Evolutionary conservation across 2,113 vertebrate genomes (phyloP), one percentile per base, ranked within the genome.

Genomic region (Brachirus orientalis): DNA sequence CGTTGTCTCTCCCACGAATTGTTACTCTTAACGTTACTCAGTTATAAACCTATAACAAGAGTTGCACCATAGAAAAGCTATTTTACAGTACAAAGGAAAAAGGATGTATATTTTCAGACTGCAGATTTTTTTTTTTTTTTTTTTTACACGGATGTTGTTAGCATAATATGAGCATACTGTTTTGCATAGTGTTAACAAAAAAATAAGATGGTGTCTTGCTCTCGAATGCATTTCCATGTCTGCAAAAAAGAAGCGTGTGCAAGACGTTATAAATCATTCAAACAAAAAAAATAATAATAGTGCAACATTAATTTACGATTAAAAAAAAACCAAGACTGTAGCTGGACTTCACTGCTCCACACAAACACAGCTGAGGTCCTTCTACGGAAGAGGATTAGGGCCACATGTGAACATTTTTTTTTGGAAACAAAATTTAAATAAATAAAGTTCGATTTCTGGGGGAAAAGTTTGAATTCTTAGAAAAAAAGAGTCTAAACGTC

Each of bases 51-150:
- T 80, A 70, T 79, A 81, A 81, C 68, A 70, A 72, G 64, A 80
- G 64, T 69, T 75, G 77, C 82, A 85, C 70, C 77, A 83, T 75
- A 85, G 72, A 86, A 88, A 90, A 84, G 82, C 79, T 91, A 92
- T 92, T 93, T 93, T 93, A 90, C 88, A 79, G 85, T 89, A 85
- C 69, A 87, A 84, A 89, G 85, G 85, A 86, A 87, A 86, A 86
- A 86, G 90, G 88, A 88, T 92, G 92, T 93, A 93, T 94, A 92
- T 93, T 93, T 93, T 93, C 86, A 90, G 85, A 90, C 76, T 86
- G 90, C 88, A 90, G 79, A 77, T 76, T 87, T 92, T 91, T 47
- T 44, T 92, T 92, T 90, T 92, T 92, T 92, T 91, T n/a, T n/a
- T n/a, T n/a, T n/a, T 92, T 37, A 37, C 36, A 90, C 87, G 40